A percentile compares a stretch with the other conserved stretches of the same genome.
Evolutionary conservation across 2,113 vertebrate species (phyloP).

Genomic region (Lagopus leucura): DNA sequence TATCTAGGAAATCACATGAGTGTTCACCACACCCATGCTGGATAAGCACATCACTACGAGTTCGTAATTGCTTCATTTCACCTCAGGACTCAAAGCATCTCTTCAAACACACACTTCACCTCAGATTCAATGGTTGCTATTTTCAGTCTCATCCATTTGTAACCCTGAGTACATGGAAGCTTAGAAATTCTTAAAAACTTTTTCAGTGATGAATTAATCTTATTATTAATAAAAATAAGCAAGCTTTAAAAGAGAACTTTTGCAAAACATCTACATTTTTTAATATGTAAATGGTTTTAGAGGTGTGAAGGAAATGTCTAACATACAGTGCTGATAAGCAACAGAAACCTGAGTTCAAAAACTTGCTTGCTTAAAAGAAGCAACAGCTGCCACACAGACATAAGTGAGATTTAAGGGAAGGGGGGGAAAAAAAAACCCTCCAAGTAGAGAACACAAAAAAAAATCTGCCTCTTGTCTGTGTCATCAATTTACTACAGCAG

Average conservation of each 20-base stretch:
- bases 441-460: neutral
- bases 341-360: slow-evolving; percentile 68
- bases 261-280: slow-evolving; percentile 12
- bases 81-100: neutral
- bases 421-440: neutral
- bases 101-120: neutral
- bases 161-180: neutral
- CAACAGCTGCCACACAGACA: slow-evolving; percentile 65
- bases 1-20: neutral
- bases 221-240: neutral
- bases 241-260: neutral
- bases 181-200: neutral
- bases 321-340: slow-evolving; percentile 65
- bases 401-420: slow-evolving; percentile 43
- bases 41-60: neutral
- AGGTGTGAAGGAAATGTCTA: slow-evolving; percentile 58
- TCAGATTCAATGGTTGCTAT: neutral
- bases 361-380: slow-evolving; percentile 52
- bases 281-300: slow-evolving; percentile 57
- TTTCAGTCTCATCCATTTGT: neutral
- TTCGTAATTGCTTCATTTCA: neutral
- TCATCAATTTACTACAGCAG: neutral
- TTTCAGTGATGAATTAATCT: neutral
- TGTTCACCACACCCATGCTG: neutral
- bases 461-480: neutral